Base-by-base conservation (phyloP, 1,140 invertebrate species). In the Tribolium madens region DNA sequence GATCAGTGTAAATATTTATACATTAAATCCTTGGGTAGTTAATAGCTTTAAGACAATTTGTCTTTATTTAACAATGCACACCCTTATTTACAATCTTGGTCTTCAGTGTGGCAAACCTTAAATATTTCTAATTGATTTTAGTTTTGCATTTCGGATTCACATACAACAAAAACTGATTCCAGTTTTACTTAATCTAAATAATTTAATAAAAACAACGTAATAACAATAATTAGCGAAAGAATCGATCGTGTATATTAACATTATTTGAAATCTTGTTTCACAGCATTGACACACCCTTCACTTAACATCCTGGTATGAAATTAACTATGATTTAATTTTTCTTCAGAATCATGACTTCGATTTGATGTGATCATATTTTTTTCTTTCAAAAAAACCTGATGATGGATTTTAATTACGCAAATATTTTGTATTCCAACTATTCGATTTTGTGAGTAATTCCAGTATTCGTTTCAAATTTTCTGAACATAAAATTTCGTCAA, bases 221-320 rank as follows among this genome's bases (percentile, higher is more conserved):
- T 12, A 33, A 64, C 12, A 33, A 12, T 12, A 42, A 64, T 64
- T 42, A 64, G 14, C 26, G 14, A 64, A 64, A 36, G 53, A 33
- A 64, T 33, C 13, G 57, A 33, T 64, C 57, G 26, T 26, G 57
- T 26, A 57, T 26, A 57, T 18, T 21, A 57, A 14, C 50, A 26
- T 60, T 60, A 60, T 21, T 60, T 26, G 9, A 60, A 60, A 14
- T 60, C 53, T 13, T 13, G 69, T 48, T 48, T 48, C 18, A 70
- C 33, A 70, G 18, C 69, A 72, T 50, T 72, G 70, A 21, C 70
- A 50, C 70, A 52, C 70, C 70, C 70, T 50, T 18, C 18, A 26
- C 10, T 50, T 52, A 72, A 72, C 70, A 72, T 72, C 70, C 70
- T 72, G 70, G 70, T 72, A n/a, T 71, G 50, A 72, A 72, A 72